Conservation (phyloP, 37 sponge, comb jelly and placozoan genomes). For the Diacarnus erythraeanus region DNA sequence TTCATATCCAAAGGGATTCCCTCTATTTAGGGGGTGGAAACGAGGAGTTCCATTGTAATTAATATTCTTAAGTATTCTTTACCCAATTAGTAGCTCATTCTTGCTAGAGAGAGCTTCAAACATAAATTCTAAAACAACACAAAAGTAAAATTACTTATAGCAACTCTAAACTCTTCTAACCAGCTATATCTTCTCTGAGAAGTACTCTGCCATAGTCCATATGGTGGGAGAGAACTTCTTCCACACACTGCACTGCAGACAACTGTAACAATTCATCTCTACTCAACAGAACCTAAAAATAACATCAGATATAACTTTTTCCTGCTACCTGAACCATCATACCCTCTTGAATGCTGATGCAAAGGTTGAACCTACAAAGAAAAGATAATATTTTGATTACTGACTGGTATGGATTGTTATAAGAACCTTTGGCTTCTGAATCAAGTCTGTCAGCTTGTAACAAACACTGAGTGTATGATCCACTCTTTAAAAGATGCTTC, state of each 20-base stretch:
- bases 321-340: background rate
- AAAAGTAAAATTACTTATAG: background rate
- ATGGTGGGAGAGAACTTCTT: slow-evolving; percentile 43
- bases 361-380: slow-evolving; percentile 43
- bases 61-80: background rate
- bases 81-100: slow-evolving; percentile 48
- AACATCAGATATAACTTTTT: background rate
- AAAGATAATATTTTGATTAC: background rate
- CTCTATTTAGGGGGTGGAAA: background rate
- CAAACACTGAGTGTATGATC: slow-evolving; percentile 40
- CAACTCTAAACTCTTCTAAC: slow-evolving; percentile 2
- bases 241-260: slow-evolving; percentile 62
- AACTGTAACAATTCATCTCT: slow-evolving; percentile 52
- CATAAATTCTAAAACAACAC: slow-evolving; percentile 43
- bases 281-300: slow-evolving; percentile 56
- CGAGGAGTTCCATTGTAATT: too few species aligned
- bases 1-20: background rate
- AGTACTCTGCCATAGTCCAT: slow-evolving; percentile 37
- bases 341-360: slow-evolving; percentile 65
- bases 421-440: slow-evolving; percentile 59
- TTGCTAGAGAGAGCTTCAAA: slow-evolving; percentile 69
- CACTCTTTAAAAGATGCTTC: slow-evolving; percentile 25
- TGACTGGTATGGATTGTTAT: background rate
- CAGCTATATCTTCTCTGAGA: slow-evolving; percentile 71
- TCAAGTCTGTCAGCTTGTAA: slow-evolving; percentile 44